phyloP scores from a whole-genome alignment of 2,888 invertebrate genomes.

The Marronus borbonicus region DNA sequence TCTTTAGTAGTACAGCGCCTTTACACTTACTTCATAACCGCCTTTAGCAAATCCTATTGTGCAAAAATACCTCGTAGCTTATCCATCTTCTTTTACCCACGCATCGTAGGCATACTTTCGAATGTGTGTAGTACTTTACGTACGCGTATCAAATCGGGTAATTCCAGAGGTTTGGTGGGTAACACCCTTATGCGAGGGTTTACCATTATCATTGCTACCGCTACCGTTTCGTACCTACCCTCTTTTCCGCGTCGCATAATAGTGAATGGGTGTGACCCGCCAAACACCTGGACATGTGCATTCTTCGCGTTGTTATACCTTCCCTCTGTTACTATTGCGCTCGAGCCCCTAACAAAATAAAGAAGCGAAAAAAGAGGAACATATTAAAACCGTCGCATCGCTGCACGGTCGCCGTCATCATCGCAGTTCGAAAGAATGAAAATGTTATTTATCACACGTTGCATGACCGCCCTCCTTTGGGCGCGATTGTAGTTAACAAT shows the following conservation, averaged over 20 bases:
- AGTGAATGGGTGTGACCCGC: slow-evolving; percentile 57
- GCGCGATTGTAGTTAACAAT: slow-evolving; percentile 46
- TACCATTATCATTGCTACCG: slow-evolving; percentile 33
- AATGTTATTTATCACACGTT: slow-evolving; percentile 50
- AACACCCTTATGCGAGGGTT: slow-evolving; percentile 64
- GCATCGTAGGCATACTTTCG: slow-evolving; percentile 57
- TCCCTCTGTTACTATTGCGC: slow-evolving; percentile 28
- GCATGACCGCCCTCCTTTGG: slow-evolving; percentile 50
- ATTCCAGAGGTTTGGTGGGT: slow-evolving; percentile 68
- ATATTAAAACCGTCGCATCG: slow-evolving; percentile 47
- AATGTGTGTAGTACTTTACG: slow-evolving; percentile 15
- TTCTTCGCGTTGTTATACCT: slow-evolving; percentile 16
- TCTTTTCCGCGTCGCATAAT: slow-evolving; percentile 35
- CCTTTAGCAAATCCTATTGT: slow-evolving; percentile 57
- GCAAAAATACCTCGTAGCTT: slow-evolving; percentile 65
- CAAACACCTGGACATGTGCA: slow-evolving; percentile 50
- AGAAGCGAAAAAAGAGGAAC: slow-evolving; percentile 30
- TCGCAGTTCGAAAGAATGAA: slow-evolving; percentile 41
- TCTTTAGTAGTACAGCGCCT: slow-evolving; percentile 38
- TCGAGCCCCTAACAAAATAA: slow-evolving; percentile 34
- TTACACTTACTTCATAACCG: slow-evolving; percentile 57
- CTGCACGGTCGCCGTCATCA: slow-evolving; percentile 31
- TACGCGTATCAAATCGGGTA: slow-evolving; percentile 70
- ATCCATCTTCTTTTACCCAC: slow-evolving; percentile 59
- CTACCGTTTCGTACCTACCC: slow-evolving; percentile 43